Conservation (phyloP, 2,797 vertebrate genomes). For the Muscicapa striata region DNA sequence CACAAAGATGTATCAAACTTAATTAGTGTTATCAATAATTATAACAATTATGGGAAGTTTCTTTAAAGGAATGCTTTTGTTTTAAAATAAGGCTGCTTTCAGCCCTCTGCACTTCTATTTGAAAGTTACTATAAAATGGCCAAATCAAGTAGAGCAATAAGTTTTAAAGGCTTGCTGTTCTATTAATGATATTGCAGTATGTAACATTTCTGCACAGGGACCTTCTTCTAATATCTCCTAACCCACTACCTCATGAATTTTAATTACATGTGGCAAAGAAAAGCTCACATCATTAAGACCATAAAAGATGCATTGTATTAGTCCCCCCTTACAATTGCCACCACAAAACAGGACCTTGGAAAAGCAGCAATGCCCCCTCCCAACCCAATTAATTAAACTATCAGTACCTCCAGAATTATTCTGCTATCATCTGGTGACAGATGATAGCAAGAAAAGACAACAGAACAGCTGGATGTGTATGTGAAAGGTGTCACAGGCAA, state of each 20-base stretch:
- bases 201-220: not conserved
- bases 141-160: constrained; percentile 4
- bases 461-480: not conserved
- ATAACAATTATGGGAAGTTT: not conserved
- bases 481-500: not conserved
- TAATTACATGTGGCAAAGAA: not conserved
- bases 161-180: not conserved
- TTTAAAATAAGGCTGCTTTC: not conserved
- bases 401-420: constrained; percentile 19
- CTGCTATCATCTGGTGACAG: constrained; percentile 13
- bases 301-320: not conserved
- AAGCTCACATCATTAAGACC: not conserved
- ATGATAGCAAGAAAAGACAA: constrained; percentile 37
- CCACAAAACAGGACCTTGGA: not conserved
- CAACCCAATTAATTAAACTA: constrained; percentile 44
- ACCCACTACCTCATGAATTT: constrained; percentile 20
- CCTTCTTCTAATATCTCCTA: constrained; percentile 2
- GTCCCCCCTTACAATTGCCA: not conserved
- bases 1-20: not conserved
- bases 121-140: not conserved
- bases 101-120: not conserved
- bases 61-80: not conserved
- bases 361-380: not conserved
- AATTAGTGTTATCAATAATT: not conserved
- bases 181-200: constrained; percentile 21